Evolutionary conservation across 1,140 invertebrate genomes (phyloP).

Genomic region (Pachypsylla venusta): DNA sequence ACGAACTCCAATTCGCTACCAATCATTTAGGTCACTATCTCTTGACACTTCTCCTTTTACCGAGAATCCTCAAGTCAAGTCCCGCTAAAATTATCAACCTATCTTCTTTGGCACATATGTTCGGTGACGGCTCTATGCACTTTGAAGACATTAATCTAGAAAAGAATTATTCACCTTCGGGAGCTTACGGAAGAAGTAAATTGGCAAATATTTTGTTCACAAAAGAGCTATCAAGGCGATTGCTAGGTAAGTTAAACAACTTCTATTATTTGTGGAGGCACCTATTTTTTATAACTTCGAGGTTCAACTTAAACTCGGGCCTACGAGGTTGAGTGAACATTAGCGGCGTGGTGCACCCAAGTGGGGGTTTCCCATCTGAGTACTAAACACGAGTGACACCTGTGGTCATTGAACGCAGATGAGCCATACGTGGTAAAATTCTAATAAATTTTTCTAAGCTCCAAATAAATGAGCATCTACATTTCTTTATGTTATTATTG

Average conservation of each 20-base stretch:
- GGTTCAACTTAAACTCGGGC: too few species aligned
- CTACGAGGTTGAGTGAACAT: too few species aligned
- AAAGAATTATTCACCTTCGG: slow-evolving; percentile 44
- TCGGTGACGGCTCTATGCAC: slow-evolving; percentile 19
- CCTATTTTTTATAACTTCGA: too few species aligned
- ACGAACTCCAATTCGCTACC: slow-evolving; percentile 59
- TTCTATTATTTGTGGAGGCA: too few species aligned
- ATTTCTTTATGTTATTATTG: too few species aligned
- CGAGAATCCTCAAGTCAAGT: slow-evolving; percentile 38
- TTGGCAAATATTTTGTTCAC: slow-evolving; percentile 57
- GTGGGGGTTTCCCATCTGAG: too few species aligned
- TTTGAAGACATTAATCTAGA: slow-evolving; percentile 26
- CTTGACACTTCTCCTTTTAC: slow-evolving; percentile 59
- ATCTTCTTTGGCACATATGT: slow-evolving; percentile 43
- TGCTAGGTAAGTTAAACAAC: slow-evolving; percentile 36
- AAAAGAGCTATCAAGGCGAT: slow-evolving; percentile 39
- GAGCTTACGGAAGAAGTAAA: slow-evolving; percentile 58
- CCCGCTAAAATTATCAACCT: slow-evolving; percentile 54
- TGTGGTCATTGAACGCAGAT: too few species aligned
- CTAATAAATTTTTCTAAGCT: too few species aligned
- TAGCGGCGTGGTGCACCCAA: too few species aligned
- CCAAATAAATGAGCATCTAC: too few species aligned
- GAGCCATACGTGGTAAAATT: too few species aligned
- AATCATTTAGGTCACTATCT: slow-evolving; percentile 77
- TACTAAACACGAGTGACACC: too few species aligned